Evolutionary conservation across 1,140 invertebrate genomes (phyloP).

Genomic region (Agrypnia vestita): DNA sequence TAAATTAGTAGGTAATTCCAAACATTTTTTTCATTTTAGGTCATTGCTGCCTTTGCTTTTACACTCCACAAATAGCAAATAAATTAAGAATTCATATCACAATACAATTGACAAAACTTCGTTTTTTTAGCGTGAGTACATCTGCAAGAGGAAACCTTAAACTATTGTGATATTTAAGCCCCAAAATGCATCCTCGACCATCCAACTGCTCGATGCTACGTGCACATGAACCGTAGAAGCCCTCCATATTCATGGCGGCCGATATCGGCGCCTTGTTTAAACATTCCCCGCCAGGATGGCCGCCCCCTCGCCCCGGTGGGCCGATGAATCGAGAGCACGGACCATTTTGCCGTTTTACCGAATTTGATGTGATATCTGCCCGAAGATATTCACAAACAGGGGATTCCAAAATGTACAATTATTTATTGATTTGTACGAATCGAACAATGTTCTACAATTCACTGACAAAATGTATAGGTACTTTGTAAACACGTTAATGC

Average conservation of each 20-base stretch:
- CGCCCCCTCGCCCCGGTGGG: not conserved
- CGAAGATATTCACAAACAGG: constrained; percentile 35
- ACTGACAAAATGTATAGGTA: not conserved
- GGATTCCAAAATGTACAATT: not conserved
- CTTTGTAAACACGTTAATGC: no score
- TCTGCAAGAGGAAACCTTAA: no score
- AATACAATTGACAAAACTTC: no score
- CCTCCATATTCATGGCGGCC: constrained; percentile 7
- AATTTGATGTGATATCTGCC: constrained; percentile 48
- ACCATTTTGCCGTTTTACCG: constrained; percentile 20
- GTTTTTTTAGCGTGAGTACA: no score
- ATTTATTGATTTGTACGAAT: not conserved
- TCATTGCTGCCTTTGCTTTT: no score
- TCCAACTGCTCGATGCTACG: not conserved
- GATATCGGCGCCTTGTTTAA: constrained; percentile 20
- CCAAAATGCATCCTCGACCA: constrained; percentile 17
- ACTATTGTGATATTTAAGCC: no score
- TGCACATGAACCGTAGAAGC: not conserved
- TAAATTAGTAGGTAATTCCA: no score
- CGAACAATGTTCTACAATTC: not conserved
- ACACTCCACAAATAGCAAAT: no score
- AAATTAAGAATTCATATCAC: no score
- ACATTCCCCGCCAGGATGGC: not conserved
- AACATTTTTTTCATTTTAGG: no score
- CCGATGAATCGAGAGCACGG: constrained; percentile 18